Evolutionary conservation across 2,888 invertebrate genomes (phyloP), one percentile per base, ranked within the genome.

Genomic region (Ommatoiulus sabulosus): DNA sequence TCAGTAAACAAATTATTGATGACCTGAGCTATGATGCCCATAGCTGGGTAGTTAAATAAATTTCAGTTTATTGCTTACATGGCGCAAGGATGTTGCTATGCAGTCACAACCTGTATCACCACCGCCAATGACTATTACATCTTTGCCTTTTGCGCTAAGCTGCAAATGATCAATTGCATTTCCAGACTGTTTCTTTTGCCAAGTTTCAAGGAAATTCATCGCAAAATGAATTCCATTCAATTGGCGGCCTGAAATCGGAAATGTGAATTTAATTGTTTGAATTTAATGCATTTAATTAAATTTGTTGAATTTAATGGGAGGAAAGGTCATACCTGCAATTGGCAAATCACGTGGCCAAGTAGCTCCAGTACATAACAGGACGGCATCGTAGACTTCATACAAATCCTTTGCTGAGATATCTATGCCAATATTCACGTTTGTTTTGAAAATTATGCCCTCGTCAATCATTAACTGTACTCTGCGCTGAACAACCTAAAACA

Each of bases 101-200:
- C 99, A 99, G 94, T 99, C 99, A 93, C 98, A 98, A 3, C 97
- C 97, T 2, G 97, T 97, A 92, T 97, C 97, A 0, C 96, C 96
- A 57, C 94, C 94, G 0, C 97, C 97, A 90, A 99, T 97, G 88
- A 99, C 95, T 89, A 99, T 95, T 20, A 99, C 98, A 92, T 98
- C 95, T 93, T 98, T 99, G 92, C 96, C 98, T 92, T 97, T 96
- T 17, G 99, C 99, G 89, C 95, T 95, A 46, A 98, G 94, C 88
- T 94, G 93, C 57, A 89, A 20, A 10, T 90, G 88, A 92, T 93
- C 93, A 57, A 93, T 91, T 35, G 92, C 91, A 44, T 89, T 89
- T 10, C 97, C 97, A 93, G 96, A 94, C 92, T 98, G 98, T 92
- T 96, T 96, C 94, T 98, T 97, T 93, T 99, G 99, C 96, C 98